A percentile compares a stretch with the other conserved stretches of the same genome.
phyloP scores from a whole-genome alignment of 2,113 vertebrate species.

The Alligator sinensis region DNA sequence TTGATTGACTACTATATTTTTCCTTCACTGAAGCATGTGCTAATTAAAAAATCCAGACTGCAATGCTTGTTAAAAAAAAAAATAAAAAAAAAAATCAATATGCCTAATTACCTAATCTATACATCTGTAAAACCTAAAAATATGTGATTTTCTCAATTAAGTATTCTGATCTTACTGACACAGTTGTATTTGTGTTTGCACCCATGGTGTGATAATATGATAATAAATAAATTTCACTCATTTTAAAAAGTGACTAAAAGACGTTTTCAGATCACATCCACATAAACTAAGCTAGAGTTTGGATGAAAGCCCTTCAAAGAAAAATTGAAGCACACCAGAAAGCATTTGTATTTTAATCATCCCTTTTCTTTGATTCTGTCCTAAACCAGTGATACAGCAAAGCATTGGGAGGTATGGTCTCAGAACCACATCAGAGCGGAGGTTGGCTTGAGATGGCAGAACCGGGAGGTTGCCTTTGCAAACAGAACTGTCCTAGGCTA shows the following conservation, averaged over 20 bases:
- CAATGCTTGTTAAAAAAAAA: conserved; percentile 28
- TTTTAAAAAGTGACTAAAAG: not conserved
- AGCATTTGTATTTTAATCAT: not conserved
- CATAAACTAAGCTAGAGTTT: not conserved
- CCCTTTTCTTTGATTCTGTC: not conserved
- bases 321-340: not conserved
- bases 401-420: not conserved
- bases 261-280: not conserved
- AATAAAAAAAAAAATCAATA: conserved; percentile 25
- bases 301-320: not conserved
- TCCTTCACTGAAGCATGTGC: conserved; percentile 24
- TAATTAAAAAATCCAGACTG: conserved; percentile 61
- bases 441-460: not conserved
- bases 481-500: not conserved
- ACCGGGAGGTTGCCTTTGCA: not conserved
- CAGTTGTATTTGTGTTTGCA: not conserved
- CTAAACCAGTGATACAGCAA: not conserved
- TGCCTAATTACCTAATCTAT: conserved; percentile 51
- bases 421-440: not conserved
- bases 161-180: not conserved
- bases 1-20: conserved; percentile 12
- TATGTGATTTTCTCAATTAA: not conserved
- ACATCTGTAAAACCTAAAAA: not conserved
- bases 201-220: not conserved
- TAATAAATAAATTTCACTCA: not conserved